Percentiles rank a stretch among this genome's conserved stretches.
phyloP scores from a whole-genome alignment of 2,797 vertebrate genomes.

The Siniperca scherzeri region DNA sequence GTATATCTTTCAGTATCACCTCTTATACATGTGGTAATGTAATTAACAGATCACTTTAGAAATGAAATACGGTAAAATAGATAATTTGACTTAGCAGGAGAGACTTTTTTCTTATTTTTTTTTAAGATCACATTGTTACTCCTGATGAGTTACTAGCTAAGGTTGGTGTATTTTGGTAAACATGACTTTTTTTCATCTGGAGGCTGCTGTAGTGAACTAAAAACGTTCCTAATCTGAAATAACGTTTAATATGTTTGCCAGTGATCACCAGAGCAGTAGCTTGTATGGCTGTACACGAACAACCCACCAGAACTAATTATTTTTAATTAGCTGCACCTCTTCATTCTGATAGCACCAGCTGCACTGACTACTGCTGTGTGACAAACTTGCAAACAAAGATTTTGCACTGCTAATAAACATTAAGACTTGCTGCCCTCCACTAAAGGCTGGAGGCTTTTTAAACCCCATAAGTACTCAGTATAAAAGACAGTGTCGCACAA shows the following conservation, averaged over 20 bases:
- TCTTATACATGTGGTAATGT: not conserved
- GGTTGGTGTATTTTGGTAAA: not conserved
- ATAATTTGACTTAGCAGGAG: not conserved
- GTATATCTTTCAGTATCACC: not conserved
- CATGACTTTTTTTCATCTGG: conserved; percentile 2
- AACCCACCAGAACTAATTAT: conserved; percentile 43
- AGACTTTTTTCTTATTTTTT: not conserved
- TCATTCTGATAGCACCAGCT: conserved; percentile 30
- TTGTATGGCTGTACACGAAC: conserved; percentile 8
- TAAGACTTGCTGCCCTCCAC: not conserved
- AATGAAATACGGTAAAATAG: not conserved
- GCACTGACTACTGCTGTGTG: conserved; percentile 28
- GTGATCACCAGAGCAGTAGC: conserved; percentile 42
- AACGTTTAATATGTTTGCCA: conserved; percentile 6
- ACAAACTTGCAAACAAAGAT: conserved; percentile 40
- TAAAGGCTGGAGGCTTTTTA: conserved; percentile 9
- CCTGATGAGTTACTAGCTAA: not conserved
- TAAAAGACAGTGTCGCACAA: conserved; percentile 30
- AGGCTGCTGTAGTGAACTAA: not conserved
- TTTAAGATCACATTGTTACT: not conserved
- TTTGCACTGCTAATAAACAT: conserved; percentile 49
- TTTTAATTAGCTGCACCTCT: conserved; percentile 61
- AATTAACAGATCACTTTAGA: not conserved
- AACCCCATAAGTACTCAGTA: conserved; percentile 17
- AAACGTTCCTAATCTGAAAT: conserved; percentile 11